Evolutionary conservation across 2,113 vertebrate genomes (phyloP).

Genomic region (Numida meleagris): DNA sequence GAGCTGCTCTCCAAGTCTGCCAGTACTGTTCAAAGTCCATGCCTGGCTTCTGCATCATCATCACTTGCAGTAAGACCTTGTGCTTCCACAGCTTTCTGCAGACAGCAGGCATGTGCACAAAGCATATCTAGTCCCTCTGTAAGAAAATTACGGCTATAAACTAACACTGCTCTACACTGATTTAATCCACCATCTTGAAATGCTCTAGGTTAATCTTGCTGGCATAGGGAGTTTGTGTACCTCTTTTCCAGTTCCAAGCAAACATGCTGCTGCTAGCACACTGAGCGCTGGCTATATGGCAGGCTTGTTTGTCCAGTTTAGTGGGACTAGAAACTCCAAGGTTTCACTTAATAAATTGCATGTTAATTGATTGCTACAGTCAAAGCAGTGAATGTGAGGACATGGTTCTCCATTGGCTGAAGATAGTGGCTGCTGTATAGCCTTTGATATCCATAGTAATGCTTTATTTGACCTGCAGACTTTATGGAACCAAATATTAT

Average conservation of each 20-base stretch:
- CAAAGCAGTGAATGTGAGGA: background rate
- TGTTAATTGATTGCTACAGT: background rate
- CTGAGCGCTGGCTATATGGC: background rate
- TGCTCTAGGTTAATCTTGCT: background rate
- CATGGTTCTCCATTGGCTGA: background rate
- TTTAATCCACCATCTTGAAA: background rate
- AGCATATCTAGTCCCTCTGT: background rate
- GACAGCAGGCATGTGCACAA: background rate
- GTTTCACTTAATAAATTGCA: accelerated
- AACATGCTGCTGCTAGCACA: background rate
- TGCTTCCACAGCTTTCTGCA: background rate
- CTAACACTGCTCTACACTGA: background rate
- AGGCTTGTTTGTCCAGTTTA: background rate
- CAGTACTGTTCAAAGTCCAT: background rate
- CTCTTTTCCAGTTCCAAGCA: background rate
- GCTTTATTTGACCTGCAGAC: background rate
- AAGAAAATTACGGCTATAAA: background rate
- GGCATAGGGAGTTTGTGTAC: background rate
- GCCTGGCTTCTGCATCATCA: conserved; percentile 18
- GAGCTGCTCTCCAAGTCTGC: background rate
- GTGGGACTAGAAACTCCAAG: background rate
- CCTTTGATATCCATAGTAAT: too few species aligned
- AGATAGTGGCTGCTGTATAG: background rate
- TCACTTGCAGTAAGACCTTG: background rate
- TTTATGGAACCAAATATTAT: background rate